Conservation (phyloP, 2,888 invertebrate genomes). For the Nebria salina region DNA sequence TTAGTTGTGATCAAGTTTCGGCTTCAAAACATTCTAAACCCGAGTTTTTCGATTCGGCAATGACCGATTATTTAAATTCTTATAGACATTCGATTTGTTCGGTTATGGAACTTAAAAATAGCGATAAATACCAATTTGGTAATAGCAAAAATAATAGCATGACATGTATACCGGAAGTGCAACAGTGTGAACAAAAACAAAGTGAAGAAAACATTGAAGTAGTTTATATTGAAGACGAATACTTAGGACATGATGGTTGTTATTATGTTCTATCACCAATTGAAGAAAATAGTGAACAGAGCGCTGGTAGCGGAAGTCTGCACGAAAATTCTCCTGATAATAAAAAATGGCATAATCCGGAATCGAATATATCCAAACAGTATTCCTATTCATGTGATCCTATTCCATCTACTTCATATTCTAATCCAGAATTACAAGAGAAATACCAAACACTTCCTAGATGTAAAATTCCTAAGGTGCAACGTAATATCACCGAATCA, state of each 20-base stretch:
- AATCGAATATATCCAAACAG: conserved; percentile 49
- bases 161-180: conserved; percentile 36
- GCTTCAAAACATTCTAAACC: conserved; percentile 52
- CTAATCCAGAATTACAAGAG: conserved; percentile 54
- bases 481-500: conserved; percentile 54
- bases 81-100: conserved; percentile 62
- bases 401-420: conserved; percentile 55
- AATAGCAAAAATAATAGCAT: conserved; percentile 15
- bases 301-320: conserved; percentile 62
- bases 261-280: conserved; percentile 65
- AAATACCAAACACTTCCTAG: conserved; percentile 68
- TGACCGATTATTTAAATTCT: conserved; percentile 62
- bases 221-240: conserved; percentile 50
- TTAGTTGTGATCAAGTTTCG: conserved; percentile 59
- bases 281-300: conserved; percentile 69
- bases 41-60: conserved; percentile 59
- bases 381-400: conserved; percentile 60
- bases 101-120: conserved; percentile 59
- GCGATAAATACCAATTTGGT: background rate
- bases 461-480: conserved; percentile 59
- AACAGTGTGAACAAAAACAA: conserved; percentile 47
- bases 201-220: conserved; percentile 50
- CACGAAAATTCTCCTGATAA: conserved; percentile 53
- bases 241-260: conserved; percentile 47
- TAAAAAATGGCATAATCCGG: conserved; percentile 50